Percentiles rank a stretch among this genome's conserved stretches.
phyloP scores from a whole-genome alignment of 2,113 vertebrate genomes.

The Dasypus novemcinctus region DNA sequence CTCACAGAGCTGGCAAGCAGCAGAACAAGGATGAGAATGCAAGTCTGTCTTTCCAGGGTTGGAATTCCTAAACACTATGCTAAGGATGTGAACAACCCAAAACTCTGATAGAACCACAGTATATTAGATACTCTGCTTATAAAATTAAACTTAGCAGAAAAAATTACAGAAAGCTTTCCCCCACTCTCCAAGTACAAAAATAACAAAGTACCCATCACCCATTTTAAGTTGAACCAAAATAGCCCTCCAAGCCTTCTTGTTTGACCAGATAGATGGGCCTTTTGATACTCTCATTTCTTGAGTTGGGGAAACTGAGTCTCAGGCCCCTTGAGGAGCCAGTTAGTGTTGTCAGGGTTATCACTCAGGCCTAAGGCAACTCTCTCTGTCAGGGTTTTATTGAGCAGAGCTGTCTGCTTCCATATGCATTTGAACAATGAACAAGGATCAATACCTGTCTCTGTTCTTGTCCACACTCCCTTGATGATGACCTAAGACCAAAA shows the following conservation, averaged over 20 bases:
- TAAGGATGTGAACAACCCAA: not conserved
- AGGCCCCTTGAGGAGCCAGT: not conserved
- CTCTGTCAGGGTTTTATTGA: constrained; percentile 75
- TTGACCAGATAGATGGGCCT: not conserved
- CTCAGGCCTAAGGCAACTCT: constrained; percentile 60
- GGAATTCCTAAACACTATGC: not conserved
- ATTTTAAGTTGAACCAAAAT: fast-evolving
- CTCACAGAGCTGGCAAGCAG: no score
- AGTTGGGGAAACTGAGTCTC: constrained; percentile 67
- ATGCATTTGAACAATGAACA: constrained; percentile 72
- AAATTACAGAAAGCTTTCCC: not conserved
- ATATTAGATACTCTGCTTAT: not conserved
- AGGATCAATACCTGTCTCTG: constrained; percentile 73
- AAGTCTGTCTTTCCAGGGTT: not conserved
- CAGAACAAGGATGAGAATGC: fast-evolving
- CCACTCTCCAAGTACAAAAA: not conserved
- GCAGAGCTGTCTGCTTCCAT: constrained; percentile 73
- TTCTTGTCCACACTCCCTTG: constrained; percentile 59
- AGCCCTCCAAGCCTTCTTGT: not conserved
- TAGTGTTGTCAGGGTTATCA: constrained; percentile 27
- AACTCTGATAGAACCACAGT: no score
- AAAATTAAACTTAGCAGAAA: not conserved
- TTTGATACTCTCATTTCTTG: not conserved
- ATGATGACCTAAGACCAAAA: not conserved
- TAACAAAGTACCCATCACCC: no score